A percentile compares a stretch with the other conserved stretches of the same genome.
These are phyloP conservation scores for Chrysocyon brachyurus DNA, from an alignment of 2,797 vertebrate genomes.

Conservation along the genomic window DNA sequence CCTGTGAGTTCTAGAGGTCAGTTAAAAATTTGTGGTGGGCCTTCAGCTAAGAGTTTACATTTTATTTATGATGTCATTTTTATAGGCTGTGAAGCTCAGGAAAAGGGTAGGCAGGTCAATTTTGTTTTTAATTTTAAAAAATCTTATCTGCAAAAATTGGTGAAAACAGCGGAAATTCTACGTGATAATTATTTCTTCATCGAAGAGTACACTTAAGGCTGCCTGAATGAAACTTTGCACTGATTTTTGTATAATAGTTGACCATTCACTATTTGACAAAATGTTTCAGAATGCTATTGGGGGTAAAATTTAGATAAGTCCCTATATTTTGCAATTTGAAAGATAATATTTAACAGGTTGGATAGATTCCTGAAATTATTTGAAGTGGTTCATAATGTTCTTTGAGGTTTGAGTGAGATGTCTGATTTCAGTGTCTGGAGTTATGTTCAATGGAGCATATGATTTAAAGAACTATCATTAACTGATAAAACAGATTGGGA, in stretches of 20 bases:
- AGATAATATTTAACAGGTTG: slow-evolving; percentile 78
- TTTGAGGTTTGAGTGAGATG: slow-evolving; percentile 82
- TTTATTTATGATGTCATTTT: slow-evolving; percentile 72
- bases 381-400: slow-evolving; percentile 72
- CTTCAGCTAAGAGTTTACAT: slow-evolving; percentile 60
- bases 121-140: slow-evolving; percentile 67
- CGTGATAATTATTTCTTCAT: slow-evolving; percentile 80
- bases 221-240: slow-evolving; percentile 78
- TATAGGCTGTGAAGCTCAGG: slow-evolving; percentile 78
- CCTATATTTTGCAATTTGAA: slow-evolving; percentile 80
- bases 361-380: slow-evolving; percentile 78
- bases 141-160: slow-evolving; percentile 46
- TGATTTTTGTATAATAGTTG: slow-evolving; percentile 81
- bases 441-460: slow-evolving; percentile 73
- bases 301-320: slow-evolving; percentile 76
- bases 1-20: slow-evolving; percentile 53
- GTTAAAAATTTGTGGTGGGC: slow-evolving; percentile 67
- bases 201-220: slow-evolving; percentile 71
- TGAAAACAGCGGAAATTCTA: slow-evolving; percentile 54
- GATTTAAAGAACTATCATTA: slow-evolving; percentile 74
- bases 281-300: slow-evolving; percentile 63
- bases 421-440: slow-evolving; percentile 75
- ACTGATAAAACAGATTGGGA: slow-evolving; percentile 66
- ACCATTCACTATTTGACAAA: slow-evolving; percentile 78
- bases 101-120: slow-evolving; percentile 65